Base-by-base conservation (phyloP, 1,140 invertebrate species). In the Zaprionus inermis region DNA sequence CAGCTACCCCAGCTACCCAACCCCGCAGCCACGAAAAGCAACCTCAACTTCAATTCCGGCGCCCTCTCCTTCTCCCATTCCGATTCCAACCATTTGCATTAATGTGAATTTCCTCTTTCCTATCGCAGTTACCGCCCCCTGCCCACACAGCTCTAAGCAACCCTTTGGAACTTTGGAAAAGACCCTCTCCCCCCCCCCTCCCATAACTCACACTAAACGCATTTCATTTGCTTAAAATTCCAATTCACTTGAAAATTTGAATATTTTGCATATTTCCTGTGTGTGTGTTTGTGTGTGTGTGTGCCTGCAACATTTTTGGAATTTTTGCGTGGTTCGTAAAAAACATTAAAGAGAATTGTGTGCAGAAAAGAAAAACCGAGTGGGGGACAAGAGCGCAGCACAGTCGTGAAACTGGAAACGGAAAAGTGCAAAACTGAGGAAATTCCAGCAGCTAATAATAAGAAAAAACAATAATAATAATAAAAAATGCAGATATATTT, bases 221-320 rank as follows among this genome's bases (percentile, higher is more conserved):
- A 88, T 88, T 88, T 79, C 79, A 88, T 88, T 86, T 83, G 79
- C 70, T 83, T 86, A 83, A 86, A 86, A 86, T 88, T 86, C 84
- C 79, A 86, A 80, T 88, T 88, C 72, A 83, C 79, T 79, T 78
- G 41, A 83, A 85, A 88, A 88, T 88, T 80, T 77, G 76, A 86
- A 88, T 88, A 88, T 88, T 88, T 86, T 79, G 79, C 76, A 88
- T 86, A 88, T 86, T 83, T 88, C 58, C 22, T 57, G 41, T 72
- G 30, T 56, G 24, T 76, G 12, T 61, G 24, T 76, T 10, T 61
- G 22, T 52, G 32, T 61, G 14, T 75, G 30, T 74, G 46, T 55
- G 30, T 73, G 80, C 74, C 51, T 63, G 76, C 38, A 72, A 72
- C 61, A 70, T 76, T 85, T 88, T 86, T 82, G 65, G 28, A 46